Evolutionary conservation across 2,888 invertebrate genomes (phyloP).

Genomic region (Luperina nickerlii): DNA sequence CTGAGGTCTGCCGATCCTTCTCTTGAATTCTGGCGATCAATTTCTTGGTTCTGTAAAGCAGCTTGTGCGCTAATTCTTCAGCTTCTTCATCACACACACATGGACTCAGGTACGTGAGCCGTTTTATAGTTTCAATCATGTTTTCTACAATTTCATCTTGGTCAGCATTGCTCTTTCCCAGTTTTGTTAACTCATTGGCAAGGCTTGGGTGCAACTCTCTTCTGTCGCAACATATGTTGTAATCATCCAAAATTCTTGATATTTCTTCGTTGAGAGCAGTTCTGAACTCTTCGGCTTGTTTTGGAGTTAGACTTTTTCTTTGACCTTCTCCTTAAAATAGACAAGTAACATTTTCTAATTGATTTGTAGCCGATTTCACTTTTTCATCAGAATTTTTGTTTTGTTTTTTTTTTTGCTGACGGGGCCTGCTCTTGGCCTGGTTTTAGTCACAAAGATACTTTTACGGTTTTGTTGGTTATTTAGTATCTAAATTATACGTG

Average conservation of each 20-base stretch:
- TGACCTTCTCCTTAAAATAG: conserved; percentile 28
- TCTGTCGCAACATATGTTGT: conserved; percentile 14
- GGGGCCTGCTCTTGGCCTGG: background rate
- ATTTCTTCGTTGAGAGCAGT: conserved; percentile 14
- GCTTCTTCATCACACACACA: conserved; percentile 25
- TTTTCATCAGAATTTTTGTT: conserved; percentile 6
- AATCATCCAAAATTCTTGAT: conserved; percentile 13
- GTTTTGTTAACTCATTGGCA: conserved; percentile 14
- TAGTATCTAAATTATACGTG: background rate
- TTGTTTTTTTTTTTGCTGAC: background rate
- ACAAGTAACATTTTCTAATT: conserved; percentile 9
- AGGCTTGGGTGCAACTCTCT: conserved; percentile 17
- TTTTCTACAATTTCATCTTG: conserved; percentile 32
- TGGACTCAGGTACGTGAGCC: background rate
- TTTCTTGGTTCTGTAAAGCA: conserved; percentile 29
- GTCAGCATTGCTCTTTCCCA: conserved; percentile 1
- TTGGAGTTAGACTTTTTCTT: conserved; percentile 2
- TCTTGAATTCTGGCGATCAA: conserved; percentile 5
- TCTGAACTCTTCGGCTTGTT: conserved; percentile 17
- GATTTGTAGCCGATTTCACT: background rate
- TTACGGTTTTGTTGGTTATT: background rate
- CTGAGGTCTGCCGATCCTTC: background rate
- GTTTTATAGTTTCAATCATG: conserved; percentile 11
- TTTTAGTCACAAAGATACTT: background rate
- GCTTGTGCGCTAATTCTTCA: conserved; percentile 31